Evolutionary conservation across 2,888 invertebrate genomes (phyloP), one percentile per base, ranked within the genome.

Genomic region (Drosophila kuntzei): DNA sequence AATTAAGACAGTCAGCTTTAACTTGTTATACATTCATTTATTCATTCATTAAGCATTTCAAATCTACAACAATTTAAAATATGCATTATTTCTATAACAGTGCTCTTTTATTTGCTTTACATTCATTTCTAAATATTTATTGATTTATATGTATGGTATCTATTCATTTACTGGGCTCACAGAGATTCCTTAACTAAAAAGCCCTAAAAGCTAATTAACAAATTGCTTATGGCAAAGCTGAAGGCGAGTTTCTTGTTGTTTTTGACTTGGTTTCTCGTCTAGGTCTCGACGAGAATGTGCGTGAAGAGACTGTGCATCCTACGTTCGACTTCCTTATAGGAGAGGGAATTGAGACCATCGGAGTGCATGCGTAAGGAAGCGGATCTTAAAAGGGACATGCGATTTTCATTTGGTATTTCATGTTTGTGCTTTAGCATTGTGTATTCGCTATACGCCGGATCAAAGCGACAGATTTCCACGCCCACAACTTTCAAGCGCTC

Each of bases 391-490:
- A 93, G 90, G 11, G 92, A 91, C 65, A 93, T 92, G 66, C 93
- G 93, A 80, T 93, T 93, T n/a, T 92, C 91, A 84, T 94, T 95
- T 37, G 94, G 95, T 22, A 87, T 82, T 81, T 95, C 94, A 66
- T 94, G 94, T 55, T 93, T 93, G 87, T 96, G 95, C 20, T 92
- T 92, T 51, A 95, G 90, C 95, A 95, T 95, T 32, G 95, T 94
- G 89, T 96, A 96, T 58, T 93, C 93, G 70, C 95, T 95, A 20
- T 95, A 93, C 11, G 93, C 92, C 11, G 95, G 95, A 50, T 95
- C 94, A 91, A 96, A 96, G 62, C 96, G 93, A 55, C 94, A 94
- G 8, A 96, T 92, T 80, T 94, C 93, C 37, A 94, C 90, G 36
- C 93, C 91, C 47, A 92, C 90, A 29, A 93, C 90, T 53, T 92